Conservation (phyloP, 2,113 vertebrate species). For the Chloropsis hardwickii region DNA sequence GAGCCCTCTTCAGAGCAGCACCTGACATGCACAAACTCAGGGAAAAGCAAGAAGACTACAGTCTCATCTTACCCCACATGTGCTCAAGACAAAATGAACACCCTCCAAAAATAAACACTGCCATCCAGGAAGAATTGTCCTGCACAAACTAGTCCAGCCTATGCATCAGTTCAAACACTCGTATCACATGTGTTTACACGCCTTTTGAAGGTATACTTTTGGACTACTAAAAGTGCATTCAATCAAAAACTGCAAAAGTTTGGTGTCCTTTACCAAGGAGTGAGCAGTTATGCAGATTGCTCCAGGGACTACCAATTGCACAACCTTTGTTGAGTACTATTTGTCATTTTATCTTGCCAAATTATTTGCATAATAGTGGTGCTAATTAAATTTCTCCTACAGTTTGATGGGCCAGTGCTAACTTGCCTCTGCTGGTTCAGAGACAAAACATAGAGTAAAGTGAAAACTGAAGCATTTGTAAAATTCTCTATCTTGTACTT, state of each 20-base stretch:
- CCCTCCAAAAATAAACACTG: neutral
- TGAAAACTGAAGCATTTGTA: neutral
- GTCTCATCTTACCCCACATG: neutral
- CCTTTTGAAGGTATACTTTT: neutral
- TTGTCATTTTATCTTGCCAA: neutral
- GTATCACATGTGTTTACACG: neutral
- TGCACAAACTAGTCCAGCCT: neutral
- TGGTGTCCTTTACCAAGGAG: neutral
- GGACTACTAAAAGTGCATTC: neutral
- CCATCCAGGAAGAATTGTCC: neutral
- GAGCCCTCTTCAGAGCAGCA: neutral
- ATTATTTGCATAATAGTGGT: conserved; percentile 14
- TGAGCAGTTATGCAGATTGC: neutral
- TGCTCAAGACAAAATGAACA: fast-evolving
- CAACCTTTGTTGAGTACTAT: neutral
- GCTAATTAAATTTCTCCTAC: neutral
- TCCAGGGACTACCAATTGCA: neutral
- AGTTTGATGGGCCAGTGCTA: neutral
- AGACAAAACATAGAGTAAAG: neutral
- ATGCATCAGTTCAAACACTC: neutral
- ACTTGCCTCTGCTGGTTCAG: neutral
- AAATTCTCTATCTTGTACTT: neutral
- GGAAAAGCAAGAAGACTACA: fast-evolving
- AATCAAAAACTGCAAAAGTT: neutral
- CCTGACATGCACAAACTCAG: neutral